A percentile compares a stretch with the other conserved stretches of the same genome.
These are phyloP conservation scores for Danionella cerebrum DNA, from an alignment of 2,113 vertebrate species.

Conservation along the genomic window DNA sequence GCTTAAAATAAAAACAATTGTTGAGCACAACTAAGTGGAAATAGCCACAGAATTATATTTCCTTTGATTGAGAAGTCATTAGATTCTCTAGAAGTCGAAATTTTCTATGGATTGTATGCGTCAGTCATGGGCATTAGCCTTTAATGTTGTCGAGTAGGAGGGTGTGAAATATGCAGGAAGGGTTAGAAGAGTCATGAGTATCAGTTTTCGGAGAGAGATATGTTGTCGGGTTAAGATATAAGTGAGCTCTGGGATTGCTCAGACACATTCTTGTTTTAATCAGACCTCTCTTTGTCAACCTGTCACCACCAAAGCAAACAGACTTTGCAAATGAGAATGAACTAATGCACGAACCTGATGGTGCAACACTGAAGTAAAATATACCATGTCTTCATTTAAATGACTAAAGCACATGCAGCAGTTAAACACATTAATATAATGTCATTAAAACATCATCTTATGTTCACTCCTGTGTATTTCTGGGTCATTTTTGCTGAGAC, in stretches of 20 bases:
- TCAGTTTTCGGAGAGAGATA: constrained; percentile 15
- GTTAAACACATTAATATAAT: neutral
- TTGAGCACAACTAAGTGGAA: no score
- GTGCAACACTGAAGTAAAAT: neutral
- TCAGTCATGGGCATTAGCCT: neutral
- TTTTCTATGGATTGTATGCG: neutral
- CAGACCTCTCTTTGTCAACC: neutral
- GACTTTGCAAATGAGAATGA: neutral
- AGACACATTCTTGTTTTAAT: neutral
- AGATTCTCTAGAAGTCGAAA: neutral
- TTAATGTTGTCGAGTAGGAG: neutral
- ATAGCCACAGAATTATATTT: no score
- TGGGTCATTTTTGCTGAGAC: constrained; percentile 8
- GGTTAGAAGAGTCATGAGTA: constrained; percentile 20
- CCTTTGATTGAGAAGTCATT: neutral
- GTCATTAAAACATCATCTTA: neutral
- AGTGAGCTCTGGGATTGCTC: neutral
- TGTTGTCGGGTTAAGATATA: neutral
- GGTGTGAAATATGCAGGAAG: constrained; percentile 20
- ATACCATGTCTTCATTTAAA: neutral
- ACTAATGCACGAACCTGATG: neutral
- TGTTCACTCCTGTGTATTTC: neutral
- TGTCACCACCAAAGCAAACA: constrained; percentile 1
- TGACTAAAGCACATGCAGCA: neutral
- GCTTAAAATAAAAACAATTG: no score